Evolutionary conservation across 2,888 invertebrate species (phyloP).

Genomic region (Argyresthia goedartella): DNA sequence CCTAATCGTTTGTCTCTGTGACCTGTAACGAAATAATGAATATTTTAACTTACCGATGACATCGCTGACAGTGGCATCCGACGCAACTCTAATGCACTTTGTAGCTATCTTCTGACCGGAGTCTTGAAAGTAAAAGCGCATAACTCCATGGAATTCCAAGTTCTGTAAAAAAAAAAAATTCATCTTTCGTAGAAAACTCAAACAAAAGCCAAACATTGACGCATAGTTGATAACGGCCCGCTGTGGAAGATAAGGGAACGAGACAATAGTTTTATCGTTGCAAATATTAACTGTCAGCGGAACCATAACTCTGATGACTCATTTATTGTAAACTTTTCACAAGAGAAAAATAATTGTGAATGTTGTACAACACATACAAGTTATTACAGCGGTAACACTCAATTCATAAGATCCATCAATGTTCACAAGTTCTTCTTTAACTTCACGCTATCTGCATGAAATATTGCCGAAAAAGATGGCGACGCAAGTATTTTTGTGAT

Average conservation of each 20-base stretch:
- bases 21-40: too few species aligned
- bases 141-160: slow-evolving; percentile 98
- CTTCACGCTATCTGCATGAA: too few species aligned
- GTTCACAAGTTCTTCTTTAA: too few species aligned
- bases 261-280: slow-evolving; percentile 1
- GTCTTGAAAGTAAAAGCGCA: slow-evolving; percentile 99
- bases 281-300: neutral
- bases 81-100: slow-evolving; percentile 98
- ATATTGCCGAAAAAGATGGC: too few species aligned
- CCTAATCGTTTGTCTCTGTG: too few species aligned
- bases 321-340: neutral
- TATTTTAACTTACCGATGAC: slow-evolving; percentile 81
- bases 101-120: slow-evolving; percentile 98
- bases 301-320: neutral
- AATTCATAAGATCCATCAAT: too few species aligned
- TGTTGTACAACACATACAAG: too few species aligned
- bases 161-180: slow-evolving; percentile 73
- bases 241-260: neutral
- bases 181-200: neutral
- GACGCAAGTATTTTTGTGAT: too few species aligned
- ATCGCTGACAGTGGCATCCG: slow-evolving; percentile 95
- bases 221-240: neutral
- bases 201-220: neutral
- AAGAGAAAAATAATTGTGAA: too few species aligned
- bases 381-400: too few species aligned